A percentile compares a stretch with the other conserved stretches of the same genome.
phyloP scores from a whole-genome alignment of 2,888 invertebrate genomes.

The Lycocerus yunnanus region DNA sequence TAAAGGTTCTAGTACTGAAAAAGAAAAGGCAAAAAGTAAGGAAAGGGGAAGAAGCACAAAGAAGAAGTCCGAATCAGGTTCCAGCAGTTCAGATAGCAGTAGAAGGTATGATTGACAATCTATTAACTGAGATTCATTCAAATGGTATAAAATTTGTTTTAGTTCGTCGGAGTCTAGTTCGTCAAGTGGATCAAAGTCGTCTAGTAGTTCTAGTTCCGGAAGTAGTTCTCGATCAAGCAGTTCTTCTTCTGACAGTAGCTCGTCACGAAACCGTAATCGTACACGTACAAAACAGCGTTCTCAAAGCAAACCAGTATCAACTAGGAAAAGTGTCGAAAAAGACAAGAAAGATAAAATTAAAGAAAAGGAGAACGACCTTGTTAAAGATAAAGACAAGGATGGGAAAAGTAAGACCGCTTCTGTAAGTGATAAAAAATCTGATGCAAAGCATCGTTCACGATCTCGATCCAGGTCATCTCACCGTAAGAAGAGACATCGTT shows the following conservation, averaged over 20 bases:
- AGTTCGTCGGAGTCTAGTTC: constrained; percentile 83
- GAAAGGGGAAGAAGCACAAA: constrained; percentile 65
- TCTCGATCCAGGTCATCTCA: constrained; percentile 67
- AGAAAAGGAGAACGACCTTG: constrained; percentile 35
- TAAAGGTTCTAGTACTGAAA: constrained; percentile 73
- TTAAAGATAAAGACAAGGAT: constrained; percentile 53
- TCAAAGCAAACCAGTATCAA: constrained; percentile 50
- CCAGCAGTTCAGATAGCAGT: constrained; percentile 81
- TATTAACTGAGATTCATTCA: neutral
- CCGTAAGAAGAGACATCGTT: constrained; percentile 75
- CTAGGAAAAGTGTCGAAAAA: constrained; percentile 47
- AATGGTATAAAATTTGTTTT: constrained; percentile 37
- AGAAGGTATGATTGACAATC: constrained; percentile 56
- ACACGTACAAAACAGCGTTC: constrained; percentile 63
- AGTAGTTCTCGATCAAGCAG: constrained; percentile 60
- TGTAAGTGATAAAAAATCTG: neutral
- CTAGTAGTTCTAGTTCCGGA: constrained; percentile 74
- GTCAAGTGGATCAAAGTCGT: constrained; percentile 81
- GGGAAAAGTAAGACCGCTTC: constrained; percentile 36
- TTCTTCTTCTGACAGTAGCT: constrained; percentile 65
- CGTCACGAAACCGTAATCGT: constrained; percentile 68
- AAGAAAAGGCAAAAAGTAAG: constrained; percentile 73
- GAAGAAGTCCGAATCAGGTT: constrained; percentile 73
- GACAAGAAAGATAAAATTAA: constrained; percentile 51
- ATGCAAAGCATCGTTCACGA: neutral